Conservation (phyloP, 2,888 invertebrate species). For the Amiota minor region DNA sequence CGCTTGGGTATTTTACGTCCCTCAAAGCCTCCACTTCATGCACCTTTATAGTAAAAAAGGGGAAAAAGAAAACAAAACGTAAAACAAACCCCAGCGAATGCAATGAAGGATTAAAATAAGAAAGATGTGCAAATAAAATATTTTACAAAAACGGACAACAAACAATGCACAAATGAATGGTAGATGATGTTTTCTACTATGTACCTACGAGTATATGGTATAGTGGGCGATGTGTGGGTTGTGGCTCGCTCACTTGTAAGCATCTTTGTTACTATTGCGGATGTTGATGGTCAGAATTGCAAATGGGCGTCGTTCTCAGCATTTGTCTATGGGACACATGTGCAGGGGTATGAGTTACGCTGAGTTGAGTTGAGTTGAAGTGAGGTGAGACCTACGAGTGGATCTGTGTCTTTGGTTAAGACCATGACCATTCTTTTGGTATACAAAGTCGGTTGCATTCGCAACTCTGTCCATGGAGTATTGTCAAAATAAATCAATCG, state of each 20-base stretch:
- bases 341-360: too few species aligned
- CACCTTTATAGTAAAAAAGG: too few species aligned
- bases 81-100: conserved; percentile 46
- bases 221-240: neutral
- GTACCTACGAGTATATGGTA: conserved; percentile 29
- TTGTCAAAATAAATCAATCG: conserved; percentile 73
- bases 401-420: neutral
- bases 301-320: conserved; percentile 6
- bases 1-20: neutral
- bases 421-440: conserved; percentile 17
- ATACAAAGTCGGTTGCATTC: conserved; percentile 13
- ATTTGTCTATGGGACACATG: too few species aligned
- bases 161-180: conserved; percentile 28
- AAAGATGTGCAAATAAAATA: conserved; percentile 71
- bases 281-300: conserved; percentile 48
- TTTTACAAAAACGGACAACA: conserved; percentile 61
- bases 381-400: neutral
- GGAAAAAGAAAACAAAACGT: conserved; percentile 1
- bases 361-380: too few species aligned
- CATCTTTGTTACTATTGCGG: neutral
- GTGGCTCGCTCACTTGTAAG: too few species aligned
- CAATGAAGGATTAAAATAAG: conserved; percentile 71
- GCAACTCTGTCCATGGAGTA: conserved; percentile 51
- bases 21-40: neutral
- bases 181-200: conserved; percentile 26